A percentile compares a stretch with the other conserved stretches of the same genome.
phyloP scores from a whole-genome alignment of 2,888 invertebrate species.

The Euplexia lucipara region DNA sequence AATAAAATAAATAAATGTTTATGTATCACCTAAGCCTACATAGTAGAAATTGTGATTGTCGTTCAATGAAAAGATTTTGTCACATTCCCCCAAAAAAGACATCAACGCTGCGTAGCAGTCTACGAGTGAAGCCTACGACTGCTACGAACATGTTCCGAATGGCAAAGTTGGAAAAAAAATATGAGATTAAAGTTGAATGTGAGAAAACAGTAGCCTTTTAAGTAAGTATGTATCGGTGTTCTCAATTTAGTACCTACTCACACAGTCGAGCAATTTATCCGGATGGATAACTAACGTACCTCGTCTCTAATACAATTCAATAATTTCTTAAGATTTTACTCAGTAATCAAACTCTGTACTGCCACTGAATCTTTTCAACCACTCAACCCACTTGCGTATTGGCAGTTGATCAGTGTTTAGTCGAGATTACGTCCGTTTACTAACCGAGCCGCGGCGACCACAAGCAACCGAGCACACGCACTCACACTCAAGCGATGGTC shows the following conservation, averaged over 20 bases:
- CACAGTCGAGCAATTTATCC: too few relatives aligned
- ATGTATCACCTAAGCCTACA: too few relatives aligned
- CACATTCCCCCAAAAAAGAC: slow-evolving; percentile 19
- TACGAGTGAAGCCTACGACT: slow-evolving; percentile 14
- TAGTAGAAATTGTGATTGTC: neutral
- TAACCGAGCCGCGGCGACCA: slow-evolving; percentile 82
- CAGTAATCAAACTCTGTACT: slow-evolving; percentile 66
- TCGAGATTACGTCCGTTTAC: slow-evolving; percentile 87
- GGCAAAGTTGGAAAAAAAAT: neutral
- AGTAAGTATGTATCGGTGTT: too few relatives aligned
- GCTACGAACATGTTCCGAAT: slow-evolving; percentile 25
- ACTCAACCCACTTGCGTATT: slow-evolving; percentile 56
- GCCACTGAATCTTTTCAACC: slow-evolving; percentile 37
- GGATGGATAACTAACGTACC: too few relatives aligned
- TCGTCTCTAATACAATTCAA: neutral
- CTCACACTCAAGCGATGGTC: slow-evolving; percentile 39
- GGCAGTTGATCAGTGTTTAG: slow-evolving; percentile 84
- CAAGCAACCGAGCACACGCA: slow-evolving; percentile 72
- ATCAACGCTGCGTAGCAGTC: slow-evolving; percentile 31
- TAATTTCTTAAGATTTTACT: neutral
- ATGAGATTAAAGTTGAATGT: neutral
- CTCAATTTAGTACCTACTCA: too few relatives aligned
- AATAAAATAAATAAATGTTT: too few relatives aligned
- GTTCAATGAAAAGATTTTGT: neutral
- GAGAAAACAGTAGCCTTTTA: neutral